Conservation (phyloP, 1,140 invertebrate genomes). For the Monomorium pharaonis region DNA sequence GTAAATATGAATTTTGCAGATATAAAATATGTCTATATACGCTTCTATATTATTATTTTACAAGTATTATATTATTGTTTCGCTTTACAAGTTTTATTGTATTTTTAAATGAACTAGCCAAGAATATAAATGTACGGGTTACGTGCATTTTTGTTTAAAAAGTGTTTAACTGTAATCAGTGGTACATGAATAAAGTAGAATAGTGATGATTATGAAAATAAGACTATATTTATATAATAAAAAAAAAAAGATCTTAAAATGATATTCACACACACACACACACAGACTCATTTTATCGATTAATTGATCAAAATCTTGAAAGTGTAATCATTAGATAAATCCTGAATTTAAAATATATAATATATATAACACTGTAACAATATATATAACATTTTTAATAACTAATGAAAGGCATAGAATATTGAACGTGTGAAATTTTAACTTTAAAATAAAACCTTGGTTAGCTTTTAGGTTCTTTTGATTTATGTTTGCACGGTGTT, state of each 20-base stretch:
- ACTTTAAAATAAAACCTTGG: no score
- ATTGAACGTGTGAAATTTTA: neutral
- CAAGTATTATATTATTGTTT: neutral
- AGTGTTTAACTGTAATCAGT: neutral
- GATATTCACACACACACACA: no score
- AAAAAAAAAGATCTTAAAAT: conserved; percentile 8
- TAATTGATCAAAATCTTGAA: neutral
- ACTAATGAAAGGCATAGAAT: neutral
- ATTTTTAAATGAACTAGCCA: no score
- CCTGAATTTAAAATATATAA: neutral
- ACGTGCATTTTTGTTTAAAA: neutral
- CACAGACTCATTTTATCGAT: neutral
- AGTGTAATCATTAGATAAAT: neutral
- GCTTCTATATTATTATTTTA: no score
- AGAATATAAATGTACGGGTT: neutral
- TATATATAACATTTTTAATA: neutral
- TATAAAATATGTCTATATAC: neutral
- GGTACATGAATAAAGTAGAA: neutral
- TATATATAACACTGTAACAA: neutral
- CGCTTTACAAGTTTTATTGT: neutral
- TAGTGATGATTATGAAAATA: neutral
- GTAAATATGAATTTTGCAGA: neutral
- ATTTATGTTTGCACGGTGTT: neutral
- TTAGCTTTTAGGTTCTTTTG: neutral
- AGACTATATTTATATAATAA: neutral